A percentile compares a stretch with the other conserved stretches of the same genome.
Evolutionary conservation across 1,140 invertebrate genomes (phyloP).

Genomic region (Dendroctonus ponderosae): DNA sequence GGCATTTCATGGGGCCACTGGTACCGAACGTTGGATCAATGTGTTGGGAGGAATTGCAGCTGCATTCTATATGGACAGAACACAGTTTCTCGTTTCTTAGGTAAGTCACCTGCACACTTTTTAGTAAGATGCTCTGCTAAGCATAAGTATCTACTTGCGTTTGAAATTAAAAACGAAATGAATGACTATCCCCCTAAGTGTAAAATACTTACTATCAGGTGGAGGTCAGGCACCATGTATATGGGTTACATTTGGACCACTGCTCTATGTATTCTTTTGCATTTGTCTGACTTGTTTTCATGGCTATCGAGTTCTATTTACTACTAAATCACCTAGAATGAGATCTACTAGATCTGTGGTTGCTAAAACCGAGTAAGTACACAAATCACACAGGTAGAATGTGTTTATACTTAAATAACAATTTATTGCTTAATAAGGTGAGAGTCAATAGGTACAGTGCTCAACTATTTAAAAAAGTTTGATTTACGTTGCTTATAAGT

Average conservation of each 20-base stretch:
- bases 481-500: too few species aligned
- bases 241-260: constrained; percentile 53
- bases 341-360: constrained; percentile 44
- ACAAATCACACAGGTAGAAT: not conserved
- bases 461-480: too few species aligned
- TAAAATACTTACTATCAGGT: constrained; percentile 41
- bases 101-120: constrained; percentile 38
- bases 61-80: constrained; percentile 58
- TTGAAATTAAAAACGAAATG: too few species aligned
- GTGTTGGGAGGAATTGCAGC: constrained; percentile 55
- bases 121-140: not conserved
- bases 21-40: constrained; percentile 55
- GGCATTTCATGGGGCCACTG: constrained; percentile 58
- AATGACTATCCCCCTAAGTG: not conserved
- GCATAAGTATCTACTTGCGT: too few species aligned
- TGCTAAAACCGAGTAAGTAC: constrained; percentile 46
- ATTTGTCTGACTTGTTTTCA: constrained; percentile 54
- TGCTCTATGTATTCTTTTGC: constrained; percentile 51
- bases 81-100: constrained; percentile 52
- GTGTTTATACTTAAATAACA: too few species aligned
- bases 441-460: too few species aligned
- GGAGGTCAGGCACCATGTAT: constrained; percentile 55
- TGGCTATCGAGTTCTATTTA: constrained; percentile 54
- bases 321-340: constrained; percentile 46
- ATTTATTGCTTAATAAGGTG: too few species aligned